Percentiles rank a stretch among this genome's conserved stretches.
These are phyloP conservation scores for Lithosia quadra DNA, from an alignment of 2,888 invertebrate species.

Conservation along the genomic window DNA sequence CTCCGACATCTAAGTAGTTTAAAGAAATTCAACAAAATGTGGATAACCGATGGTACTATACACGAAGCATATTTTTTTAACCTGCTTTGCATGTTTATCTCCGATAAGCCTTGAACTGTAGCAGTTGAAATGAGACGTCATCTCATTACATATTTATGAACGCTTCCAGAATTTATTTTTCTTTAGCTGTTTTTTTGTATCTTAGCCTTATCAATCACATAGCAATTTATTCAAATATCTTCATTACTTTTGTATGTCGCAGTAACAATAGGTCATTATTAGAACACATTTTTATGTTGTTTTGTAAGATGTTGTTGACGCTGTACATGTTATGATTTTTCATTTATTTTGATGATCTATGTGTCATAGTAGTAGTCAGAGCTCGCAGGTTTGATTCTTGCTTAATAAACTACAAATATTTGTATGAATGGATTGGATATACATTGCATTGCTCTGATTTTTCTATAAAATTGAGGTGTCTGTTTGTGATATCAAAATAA, in stretches of 20 bases:
- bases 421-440: too few species aligned
- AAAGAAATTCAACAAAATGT: background rate
- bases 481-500: too few species aligned
- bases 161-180: background rate
- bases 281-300: background rate
- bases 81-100: too few species aligned
- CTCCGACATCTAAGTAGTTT: too few species aligned
- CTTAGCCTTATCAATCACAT: background rate
- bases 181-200: background rate
- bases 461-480: too few species aligned
- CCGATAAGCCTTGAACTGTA: background rate
- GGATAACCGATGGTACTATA: background rate
- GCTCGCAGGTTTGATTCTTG: too few species aligned
- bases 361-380: too few species aligned
- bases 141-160: background rate
- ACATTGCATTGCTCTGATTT: too few species aligned
- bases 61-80: background rate
- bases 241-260: background rate
- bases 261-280: background rate
- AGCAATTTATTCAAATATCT: background rate
- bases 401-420: too few species aligned
- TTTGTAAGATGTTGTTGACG: background rate
- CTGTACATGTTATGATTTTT: background rate
- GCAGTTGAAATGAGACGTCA: background rate
- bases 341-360: too few species aligned